phyloP scores from a whole-genome alignment of 2,113 vertebrate genomes.

The Gnathonemus echidnorhynchus region DNA sequence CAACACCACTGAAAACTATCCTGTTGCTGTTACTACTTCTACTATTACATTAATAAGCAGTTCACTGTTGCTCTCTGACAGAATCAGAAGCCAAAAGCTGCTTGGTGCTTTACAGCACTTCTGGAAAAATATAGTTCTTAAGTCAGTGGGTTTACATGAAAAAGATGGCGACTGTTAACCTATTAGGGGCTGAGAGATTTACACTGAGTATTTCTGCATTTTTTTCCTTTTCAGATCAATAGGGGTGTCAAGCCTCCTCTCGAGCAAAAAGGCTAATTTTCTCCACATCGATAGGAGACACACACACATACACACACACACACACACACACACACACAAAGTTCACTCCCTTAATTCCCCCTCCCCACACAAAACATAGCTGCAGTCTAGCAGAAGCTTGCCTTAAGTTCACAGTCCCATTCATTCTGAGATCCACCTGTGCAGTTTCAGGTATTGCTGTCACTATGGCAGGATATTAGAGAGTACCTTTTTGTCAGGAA shows the following conservation, averaged over 20 bases:
- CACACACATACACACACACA: conserved; percentile 28
- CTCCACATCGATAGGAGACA: conserved; percentile 57
- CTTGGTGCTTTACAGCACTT: conserved; percentile 54
- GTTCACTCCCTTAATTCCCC: conserved; percentile 43
- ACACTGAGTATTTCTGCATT: conserved; percentile 62
- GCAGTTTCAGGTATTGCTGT: conserved; percentile 37
- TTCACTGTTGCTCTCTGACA: conserved; percentile 47
- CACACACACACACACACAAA: conserved; percentile 13
- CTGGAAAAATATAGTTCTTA: conserved; percentile 35
- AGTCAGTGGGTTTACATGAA: conserved; percentile 52
- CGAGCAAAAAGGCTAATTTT: conserved; percentile 53
- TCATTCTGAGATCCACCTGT: conserved; percentile 26
- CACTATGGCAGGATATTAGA: conserved; percentile 30
- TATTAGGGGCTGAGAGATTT: conserved; percentile 62
- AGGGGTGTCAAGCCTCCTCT: conserved; percentile 41
- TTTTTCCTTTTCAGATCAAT: conserved; percentile 57
- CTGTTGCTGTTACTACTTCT: conserved; percentile 18
- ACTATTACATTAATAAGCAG: neutral
- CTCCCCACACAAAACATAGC: conserved; percentile 37
- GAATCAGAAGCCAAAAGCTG: conserved; percentile 45
- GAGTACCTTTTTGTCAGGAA: conserved; percentile 35
- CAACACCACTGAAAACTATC: neutral
- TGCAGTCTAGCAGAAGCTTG: conserved; percentile 38
- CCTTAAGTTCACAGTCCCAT: conserved; percentile 35
- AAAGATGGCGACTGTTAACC: conserved; percentile 53